phyloP scores from a whole-genome alignment of 2,113 vertebrate genomes.

The Daubentonia madagascariensis region DNA sequence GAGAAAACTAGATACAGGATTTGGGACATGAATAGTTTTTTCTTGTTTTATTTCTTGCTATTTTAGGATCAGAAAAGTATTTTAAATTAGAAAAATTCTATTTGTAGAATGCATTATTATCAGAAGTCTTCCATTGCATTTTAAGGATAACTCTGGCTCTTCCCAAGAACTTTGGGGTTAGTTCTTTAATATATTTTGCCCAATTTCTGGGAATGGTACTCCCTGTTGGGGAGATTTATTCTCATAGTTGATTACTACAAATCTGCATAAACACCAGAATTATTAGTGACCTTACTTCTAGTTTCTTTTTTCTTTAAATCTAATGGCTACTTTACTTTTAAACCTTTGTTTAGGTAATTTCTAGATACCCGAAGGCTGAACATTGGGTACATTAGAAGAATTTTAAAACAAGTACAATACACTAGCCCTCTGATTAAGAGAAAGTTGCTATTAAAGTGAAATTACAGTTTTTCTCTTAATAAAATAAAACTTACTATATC shows the following conservation, averaged over 20 bases:
- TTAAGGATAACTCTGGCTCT: neutral
- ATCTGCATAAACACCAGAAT: neutral
- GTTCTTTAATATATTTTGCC: neutral
- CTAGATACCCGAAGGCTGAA: neutral
- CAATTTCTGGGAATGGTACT: neutral
- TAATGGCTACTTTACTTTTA: neutral
- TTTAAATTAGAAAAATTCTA: neutral
- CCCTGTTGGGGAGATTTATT: neutral
- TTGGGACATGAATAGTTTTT: neutral
- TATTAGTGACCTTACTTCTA: neutral
- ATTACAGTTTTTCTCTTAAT: conserved; percentile 26
- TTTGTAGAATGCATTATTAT: neutral
- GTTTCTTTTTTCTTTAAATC: neutral
- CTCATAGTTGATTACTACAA: neutral
- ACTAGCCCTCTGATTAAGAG: neutral
- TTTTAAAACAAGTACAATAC: neutral
- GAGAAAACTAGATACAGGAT: neutral
- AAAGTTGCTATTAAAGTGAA: neutral
- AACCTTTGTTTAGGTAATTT: neutral
- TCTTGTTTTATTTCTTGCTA: conserved; percentile 13
- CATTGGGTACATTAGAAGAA: neutral
- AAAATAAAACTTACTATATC: neutral
- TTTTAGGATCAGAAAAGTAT: conserved; percentile 39
- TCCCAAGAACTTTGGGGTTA: neutral
- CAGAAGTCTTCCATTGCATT: neutral